Base-by-base conservation (phyloP, 1,140 invertebrate species). In the Eumeta japonica region DNA sequence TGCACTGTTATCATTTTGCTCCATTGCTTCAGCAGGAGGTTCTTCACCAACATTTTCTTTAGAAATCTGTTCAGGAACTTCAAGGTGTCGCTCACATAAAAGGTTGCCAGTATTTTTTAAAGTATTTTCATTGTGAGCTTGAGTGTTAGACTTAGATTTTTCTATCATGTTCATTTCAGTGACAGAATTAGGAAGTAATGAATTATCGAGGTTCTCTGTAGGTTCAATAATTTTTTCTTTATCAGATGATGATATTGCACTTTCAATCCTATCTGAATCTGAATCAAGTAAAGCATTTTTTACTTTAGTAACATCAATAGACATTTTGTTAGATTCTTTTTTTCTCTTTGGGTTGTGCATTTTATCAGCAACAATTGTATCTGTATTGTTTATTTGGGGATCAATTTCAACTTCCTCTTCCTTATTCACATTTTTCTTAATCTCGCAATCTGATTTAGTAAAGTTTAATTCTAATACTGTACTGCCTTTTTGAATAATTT, bases 401-500 rank as follows among this genome's bases (percentile, higher is more conserved):
- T 46, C 28, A 33, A 48, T 35, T 5, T 39, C 28, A 20, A 16
- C 10, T 14, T 10, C 38, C 16, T 20, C 13, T 29, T 13, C 27
- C 35, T 35, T 34, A 12, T 10, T 32, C 17, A 35, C 30, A 20
- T 37, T 14, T 44, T 20, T 19, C 28, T 14, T 4, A 11, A 31
- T 45, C 31, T 16, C 20, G 11, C n/a, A 16, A 30, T 31, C 11
- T 52, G 56, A 44, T 52, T 44, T 59, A 29, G 67, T 15, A 51
- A 28, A 33, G 12, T 35, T 13, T n/a, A n/a, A n/a, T n/a, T n/a
- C n/a, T n/a, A n/a, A n/a, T n/a, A n/a, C n/a, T n/a, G n/a, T n/a
- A n/a, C n/a, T n/a, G n/a, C 48, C 52, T 42, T 45, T 46, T 37
- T 55, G 40, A 13, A 32, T 55, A 24, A 72, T 54, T 45, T 16